Evolutionary conservation across 2,888 invertebrate species (phyloP).

Genomic region (Tetragonisca angustula): DNA sequence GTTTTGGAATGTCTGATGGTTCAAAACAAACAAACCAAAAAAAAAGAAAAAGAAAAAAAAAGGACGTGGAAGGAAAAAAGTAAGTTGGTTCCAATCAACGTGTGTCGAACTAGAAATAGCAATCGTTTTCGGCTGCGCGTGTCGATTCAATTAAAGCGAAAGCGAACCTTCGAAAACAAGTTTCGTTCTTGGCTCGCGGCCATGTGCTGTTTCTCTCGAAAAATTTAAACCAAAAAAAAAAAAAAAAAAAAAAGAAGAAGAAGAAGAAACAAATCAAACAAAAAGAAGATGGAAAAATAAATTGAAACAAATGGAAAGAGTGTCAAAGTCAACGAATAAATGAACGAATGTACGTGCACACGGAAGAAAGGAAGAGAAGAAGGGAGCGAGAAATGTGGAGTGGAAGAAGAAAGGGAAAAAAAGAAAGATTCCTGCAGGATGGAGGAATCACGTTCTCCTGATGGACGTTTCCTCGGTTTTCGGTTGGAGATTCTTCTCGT

Average conservation of each 20-base stretch:
- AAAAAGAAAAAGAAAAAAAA: background rate
- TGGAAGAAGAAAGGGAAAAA: background rate
- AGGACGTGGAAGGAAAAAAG: background rate
- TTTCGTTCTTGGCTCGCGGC: constrained; percentile 54
- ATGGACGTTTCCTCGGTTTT: constrained; percentile 21
- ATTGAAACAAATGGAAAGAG: no score
- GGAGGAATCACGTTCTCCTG: background rate
- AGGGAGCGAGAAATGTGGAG: no score
- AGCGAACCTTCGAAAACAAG: constrained; percentile 61
- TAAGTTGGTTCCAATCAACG: constrained; percentile 56
- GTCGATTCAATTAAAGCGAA: constrained; percentile 58
- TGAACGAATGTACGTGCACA: no score
- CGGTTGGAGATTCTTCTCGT: constrained; percentile 9
- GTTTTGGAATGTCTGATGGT: no score
- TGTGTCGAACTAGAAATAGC: constrained; percentile 53
- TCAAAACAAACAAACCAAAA: background rate
- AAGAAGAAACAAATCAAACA: background rate
- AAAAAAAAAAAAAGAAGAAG: background rate
- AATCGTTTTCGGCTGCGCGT: constrained; percentile 44
- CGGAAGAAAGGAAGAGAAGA: no score
- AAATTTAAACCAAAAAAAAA: constrained; percentile 17
- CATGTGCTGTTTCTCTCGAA: background rate
- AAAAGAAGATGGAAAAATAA: no score
- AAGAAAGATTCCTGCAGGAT: constrained; percentile 2
- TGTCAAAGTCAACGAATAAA: no score